A percentile compares a stretch with the other conserved stretches of the same genome.
phyloP scores from a whole-genome alignment of 2,797 vertebrate genomes.

The Pelobates cultripes region DNA sequence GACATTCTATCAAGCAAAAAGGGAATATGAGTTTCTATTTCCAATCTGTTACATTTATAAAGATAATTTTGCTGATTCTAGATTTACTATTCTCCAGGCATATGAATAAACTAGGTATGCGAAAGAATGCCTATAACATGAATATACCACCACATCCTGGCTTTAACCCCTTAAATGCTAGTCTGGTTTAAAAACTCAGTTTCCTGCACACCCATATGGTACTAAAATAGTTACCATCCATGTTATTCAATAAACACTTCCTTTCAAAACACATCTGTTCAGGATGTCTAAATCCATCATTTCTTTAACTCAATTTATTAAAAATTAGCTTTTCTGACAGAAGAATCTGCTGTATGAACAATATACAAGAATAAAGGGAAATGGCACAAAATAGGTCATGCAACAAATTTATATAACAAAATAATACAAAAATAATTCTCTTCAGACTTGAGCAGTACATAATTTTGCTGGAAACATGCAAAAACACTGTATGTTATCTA shows the following conservation, averaged over 20 bases:
- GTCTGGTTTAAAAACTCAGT: background rate
- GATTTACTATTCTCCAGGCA: background rate
- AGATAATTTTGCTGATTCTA: background rate
- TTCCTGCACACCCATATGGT: background rate
- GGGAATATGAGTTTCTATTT: background rate
- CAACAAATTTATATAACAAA: background rate
- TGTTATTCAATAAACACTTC: background rate
- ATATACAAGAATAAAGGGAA: background rate
- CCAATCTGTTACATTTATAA: background rate
- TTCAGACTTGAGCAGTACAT: background rate
- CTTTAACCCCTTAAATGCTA: background rate
- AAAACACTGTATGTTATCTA: background rate
- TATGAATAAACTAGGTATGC: background rate
- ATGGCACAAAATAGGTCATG: background rate
- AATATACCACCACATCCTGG: background rate
- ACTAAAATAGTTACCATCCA: background rate
- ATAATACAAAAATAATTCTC: background rate
- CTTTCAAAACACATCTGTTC: background rate
- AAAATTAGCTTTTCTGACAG: background rate
- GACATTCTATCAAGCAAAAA: background rate
- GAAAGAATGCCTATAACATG: background rate
- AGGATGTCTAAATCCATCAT: background rate
- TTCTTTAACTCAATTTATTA: conserved; percentile 5
- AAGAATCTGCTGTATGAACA: background rate
- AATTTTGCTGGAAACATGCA: background rate